Conservation (phyloP, 2,888 invertebrate genomes). For the Amblyjoppa fuscipennis region DNA sequence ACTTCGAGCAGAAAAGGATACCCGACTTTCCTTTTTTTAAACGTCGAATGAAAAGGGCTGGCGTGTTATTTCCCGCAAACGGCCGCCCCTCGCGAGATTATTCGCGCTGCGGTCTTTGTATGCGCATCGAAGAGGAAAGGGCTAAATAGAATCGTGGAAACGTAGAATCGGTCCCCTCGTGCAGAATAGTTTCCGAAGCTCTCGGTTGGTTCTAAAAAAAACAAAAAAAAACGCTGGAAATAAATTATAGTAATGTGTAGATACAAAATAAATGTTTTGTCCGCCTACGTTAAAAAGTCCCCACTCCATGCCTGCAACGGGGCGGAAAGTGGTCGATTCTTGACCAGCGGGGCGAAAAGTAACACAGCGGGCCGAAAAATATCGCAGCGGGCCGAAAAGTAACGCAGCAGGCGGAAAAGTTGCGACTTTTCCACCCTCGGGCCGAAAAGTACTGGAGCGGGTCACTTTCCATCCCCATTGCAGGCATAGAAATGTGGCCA, state of each 20-base stretch:
- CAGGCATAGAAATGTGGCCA: too few relatives aligned
- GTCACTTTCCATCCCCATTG: too few relatives aligned
- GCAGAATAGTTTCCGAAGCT: neutral
- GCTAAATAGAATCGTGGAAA: conserved; percentile 1
- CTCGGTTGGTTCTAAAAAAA: neutral
- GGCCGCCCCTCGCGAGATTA: conserved; percentile 18
- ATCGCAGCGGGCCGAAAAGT: too few relatives aligned
- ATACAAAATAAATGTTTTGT: too few relatives aligned
- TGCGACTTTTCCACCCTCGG: too few relatives aligned
- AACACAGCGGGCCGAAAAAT: too few relatives aligned
- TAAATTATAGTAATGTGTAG: neutral
- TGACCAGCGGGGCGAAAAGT: too few relatives aligned
- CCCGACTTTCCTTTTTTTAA: conserved; percentile 45
- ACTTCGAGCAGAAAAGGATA: conserved; percentile 39
- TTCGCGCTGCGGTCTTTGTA: conserved; percentile 17
- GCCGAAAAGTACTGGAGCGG: too few relatives aligned
- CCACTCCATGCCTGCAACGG: too few relatives aligned
- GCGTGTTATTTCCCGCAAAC: conserved; percentile 37
- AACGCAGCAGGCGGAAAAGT: too few relatives aligned
- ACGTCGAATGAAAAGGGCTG: neutral
- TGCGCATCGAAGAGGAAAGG: conserved; percentile 23
- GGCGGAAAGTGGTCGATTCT: too few relatives aligned
- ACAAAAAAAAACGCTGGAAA: neutral
- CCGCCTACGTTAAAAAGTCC: too few relatives aligned
- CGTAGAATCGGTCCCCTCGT: neutral